Base-by-base conservation (phyloP, 2,888 invertebrate genomes). In the Subacronicta megacephala region DNA sequence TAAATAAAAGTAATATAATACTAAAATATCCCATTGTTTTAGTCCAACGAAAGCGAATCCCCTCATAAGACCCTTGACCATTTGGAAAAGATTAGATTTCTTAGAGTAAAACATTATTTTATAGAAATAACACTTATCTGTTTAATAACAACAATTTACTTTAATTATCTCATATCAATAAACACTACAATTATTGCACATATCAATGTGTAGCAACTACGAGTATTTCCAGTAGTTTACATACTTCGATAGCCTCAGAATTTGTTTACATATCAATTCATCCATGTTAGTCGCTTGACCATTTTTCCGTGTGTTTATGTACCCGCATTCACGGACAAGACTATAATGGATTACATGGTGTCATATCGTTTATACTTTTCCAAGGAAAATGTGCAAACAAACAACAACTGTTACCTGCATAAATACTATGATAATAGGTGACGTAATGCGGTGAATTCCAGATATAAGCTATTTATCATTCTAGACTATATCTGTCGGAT, bases 401-500 rank as follows among this genome's bases (percentile, higher is more conserved):
- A 55, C 35, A 44, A n/a, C 23, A 37, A 44, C 36, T 36, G 42
- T 55, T 50, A 44, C 56, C 40, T 44, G 33, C 47, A 13, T 37
- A 33, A 49, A 33, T 33, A 36, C 45, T 52, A n/a, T 45, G 47
- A 54, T 52, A 56, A 55, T 36, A 53, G 35, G 10, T 73, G 55
- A 72, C 51, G 74, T 58, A 54, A 66, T 15, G 12, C 23, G 20
- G 47, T 18, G 54, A 61, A 55, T 59, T 53, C 66, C 17, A 60
- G 56, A 59, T 52, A 69, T 4, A 73, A 26, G 49, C 54, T 52
- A 46, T 65, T 72, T 75, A 53, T 74, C 60, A 74, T 72, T 63
- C 69, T 18, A 18, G 16, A 41, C 51, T 58, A 46, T 68, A 60
- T 62, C 61, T 67, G 44, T 16, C n/a, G 60, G 56, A 65, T 72